These are phyloP conservation scores for Rhea pennata DNA, from an alignment of 2,113 vertebrate genomes.

Conservation along the genomic window DNA sequence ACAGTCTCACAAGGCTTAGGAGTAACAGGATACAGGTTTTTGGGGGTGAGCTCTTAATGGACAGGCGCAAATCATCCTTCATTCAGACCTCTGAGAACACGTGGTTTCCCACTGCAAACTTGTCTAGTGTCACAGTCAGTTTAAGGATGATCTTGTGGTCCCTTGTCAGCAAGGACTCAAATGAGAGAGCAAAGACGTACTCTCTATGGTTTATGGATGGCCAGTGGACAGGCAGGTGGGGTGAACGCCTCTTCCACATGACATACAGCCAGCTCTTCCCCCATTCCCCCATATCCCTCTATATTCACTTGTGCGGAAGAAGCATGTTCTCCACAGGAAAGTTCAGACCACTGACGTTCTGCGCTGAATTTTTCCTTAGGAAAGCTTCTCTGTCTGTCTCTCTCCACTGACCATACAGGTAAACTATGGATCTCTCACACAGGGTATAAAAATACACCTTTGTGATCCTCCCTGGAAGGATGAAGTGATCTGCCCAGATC, in stretches of 20 bases:
- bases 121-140: background rate
- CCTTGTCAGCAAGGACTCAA: background rate
- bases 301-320: background rate
- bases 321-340: background rate
- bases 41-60: background rate
- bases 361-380: background rate
- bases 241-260: background rate
- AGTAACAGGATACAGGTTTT: background rate
- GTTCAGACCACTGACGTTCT: background rate
- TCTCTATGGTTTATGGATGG: too few species aligned
- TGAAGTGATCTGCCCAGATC: rapidly evolving
- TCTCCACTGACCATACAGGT: background rate
- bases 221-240: background rate
- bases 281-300: background rate
- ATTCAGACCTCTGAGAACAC: background rate
- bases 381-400: background rate
- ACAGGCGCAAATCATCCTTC: background rate
- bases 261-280: background rate
- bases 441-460: background rate
- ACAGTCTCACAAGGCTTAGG: background rate
- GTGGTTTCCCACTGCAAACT: background rate
- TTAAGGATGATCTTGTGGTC: background rate
- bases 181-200: background rate
- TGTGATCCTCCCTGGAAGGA: background rate
- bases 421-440: background rate